Conservation (phyloP, 2,888 invertebrate genomes). For the Malacosoma neustria region DNA sequence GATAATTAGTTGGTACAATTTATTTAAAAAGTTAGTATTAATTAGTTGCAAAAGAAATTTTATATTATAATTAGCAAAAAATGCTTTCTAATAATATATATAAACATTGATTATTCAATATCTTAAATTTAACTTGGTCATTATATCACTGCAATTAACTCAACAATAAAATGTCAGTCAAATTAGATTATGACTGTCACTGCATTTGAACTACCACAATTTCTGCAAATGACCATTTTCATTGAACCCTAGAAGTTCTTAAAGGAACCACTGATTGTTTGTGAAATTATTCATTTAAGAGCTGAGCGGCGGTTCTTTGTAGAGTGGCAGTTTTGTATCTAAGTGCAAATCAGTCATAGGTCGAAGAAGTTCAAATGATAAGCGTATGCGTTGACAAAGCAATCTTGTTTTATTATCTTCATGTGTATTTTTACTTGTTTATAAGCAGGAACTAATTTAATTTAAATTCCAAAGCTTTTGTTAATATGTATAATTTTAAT, state of each 20-base stretch:
- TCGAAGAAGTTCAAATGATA: slow-evolving; percentile 40
- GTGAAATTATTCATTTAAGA: slow-evolving; percentile 3
- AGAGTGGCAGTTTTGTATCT: slow-evolving; percentile 29
- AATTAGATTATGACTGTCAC: slow-evolving; percentile 31
- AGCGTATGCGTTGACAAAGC: slow-evolving; percentile 42
- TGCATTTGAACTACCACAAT: slow-evolving; percentile 40
- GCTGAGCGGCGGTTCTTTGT: slow-evolving; percentile 20
- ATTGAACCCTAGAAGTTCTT: slow-evolving; percentile 12
- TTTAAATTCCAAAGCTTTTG: slow-evolving; percentile 6
- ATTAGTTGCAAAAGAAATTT: too few species aligned
- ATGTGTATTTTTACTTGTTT: slow-evolving; percentile 27
- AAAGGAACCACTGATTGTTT: slow-evolving; percentile 1
- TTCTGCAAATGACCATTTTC: slow-evolving; percentile 24
- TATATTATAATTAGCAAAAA: too few species aligned
- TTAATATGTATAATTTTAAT: not conserved
- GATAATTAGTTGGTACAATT: too few species aligned
- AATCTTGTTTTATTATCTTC: slow-evolving; percentile 26
- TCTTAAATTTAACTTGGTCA: slow-evolving; percentile 30
- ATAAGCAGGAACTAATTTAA: slow-evolving; percentile 21
- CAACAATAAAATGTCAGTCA: slow-evolving; percentile 42
- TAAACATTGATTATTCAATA: slow-evolving; percentile 22
- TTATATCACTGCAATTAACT: slow-evolving; percentile 43
- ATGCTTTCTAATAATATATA: too few species aligned
- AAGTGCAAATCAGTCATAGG: slow-evolving; percentile 58
- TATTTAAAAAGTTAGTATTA: too few species aligned